Evolutionary conservation across 2,113 vertebrate genomes (phyloP).

Genomic region (Naja naja): DNA sequence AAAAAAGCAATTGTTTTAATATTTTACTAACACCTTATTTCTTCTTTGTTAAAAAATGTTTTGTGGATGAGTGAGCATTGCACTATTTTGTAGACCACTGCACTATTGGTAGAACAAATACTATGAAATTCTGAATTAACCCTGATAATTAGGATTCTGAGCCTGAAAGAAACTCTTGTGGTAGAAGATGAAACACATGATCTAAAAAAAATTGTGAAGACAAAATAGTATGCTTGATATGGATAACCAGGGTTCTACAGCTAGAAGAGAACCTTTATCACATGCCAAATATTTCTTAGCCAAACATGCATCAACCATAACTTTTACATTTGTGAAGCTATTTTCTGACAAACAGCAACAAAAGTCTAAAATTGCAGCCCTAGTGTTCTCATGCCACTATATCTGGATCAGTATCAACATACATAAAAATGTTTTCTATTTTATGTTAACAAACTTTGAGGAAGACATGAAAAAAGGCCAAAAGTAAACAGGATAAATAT

Average conservation of each 20-base stretch:
- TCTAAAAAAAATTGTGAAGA: background rate
- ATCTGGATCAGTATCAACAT: constrained; percentile 47
- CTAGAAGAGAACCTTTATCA: background rate
- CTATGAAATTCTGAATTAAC: background rate
- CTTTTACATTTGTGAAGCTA: constrained; percentile 2
- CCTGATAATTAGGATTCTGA: background rate
- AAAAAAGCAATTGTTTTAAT: background rate
- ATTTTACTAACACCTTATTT: background rate
- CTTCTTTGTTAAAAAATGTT: background rate
- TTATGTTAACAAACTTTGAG: constrained; percentile 19
- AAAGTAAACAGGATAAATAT: constrained; percentile 63
- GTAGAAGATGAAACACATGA: background rate
- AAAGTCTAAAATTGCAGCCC: background rate
- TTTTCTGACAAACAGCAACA: background rate
- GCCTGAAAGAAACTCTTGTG: background rate
- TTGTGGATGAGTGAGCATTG: background rate
- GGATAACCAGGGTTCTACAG: background rate
- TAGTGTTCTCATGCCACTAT: constrained; percentile 14
- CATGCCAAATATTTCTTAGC: background rate
- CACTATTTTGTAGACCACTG: background rate
- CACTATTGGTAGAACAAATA: background rate
- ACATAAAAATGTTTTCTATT: constrained; percentile 23
- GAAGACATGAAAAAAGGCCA: constrained; percentile 47
- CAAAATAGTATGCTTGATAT: background rate
- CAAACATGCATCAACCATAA: background rate